These are phyloP conservation scores for Oriolus oriolus DNA, from an alignment of 2,113 vertebrate genomes.

Conservation along the genomic window DNA sequence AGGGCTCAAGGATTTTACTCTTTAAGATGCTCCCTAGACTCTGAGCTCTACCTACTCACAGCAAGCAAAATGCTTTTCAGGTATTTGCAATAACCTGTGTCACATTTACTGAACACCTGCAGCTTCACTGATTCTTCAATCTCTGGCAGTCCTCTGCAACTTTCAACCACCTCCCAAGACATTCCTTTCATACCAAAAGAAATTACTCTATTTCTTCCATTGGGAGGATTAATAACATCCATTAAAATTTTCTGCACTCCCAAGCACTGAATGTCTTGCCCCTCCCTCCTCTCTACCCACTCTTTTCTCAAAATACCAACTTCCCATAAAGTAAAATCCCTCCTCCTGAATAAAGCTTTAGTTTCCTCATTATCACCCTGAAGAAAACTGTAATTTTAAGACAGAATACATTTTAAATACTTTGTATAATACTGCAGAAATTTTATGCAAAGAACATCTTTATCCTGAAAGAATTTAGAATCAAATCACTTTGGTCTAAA, in stretches of 20 bases:
- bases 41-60: not conserved
- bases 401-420: not conserved
- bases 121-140: not conserved
- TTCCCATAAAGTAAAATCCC: not conserved
- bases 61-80: not conserved
- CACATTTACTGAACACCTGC: not conserved
- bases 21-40: not conserved
- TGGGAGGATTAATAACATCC: not conserved
- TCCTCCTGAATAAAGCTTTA: not conserved
- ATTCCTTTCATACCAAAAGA: conserved; percentile 55
- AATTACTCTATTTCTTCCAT: conserved; percentile 28
- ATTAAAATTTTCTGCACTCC: conserved; percentile 7
- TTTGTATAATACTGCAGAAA: not conserved
- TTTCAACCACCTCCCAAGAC: conserved; percentile 37
- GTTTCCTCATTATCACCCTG: not conserved
- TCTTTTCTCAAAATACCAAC: not conserved
- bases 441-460: not conserved
- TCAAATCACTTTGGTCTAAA: not conserved
- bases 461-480: not conserved
- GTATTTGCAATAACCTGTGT: not conserved
- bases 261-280: not conserved
- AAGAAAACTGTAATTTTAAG: not conserved
- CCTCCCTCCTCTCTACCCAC: not conserved
- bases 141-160: not conserved
- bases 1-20: not conserved